Base-by-base conservation (phyloP, 2,888 invertebrate species). In the Gortyna flavago region DNA sequence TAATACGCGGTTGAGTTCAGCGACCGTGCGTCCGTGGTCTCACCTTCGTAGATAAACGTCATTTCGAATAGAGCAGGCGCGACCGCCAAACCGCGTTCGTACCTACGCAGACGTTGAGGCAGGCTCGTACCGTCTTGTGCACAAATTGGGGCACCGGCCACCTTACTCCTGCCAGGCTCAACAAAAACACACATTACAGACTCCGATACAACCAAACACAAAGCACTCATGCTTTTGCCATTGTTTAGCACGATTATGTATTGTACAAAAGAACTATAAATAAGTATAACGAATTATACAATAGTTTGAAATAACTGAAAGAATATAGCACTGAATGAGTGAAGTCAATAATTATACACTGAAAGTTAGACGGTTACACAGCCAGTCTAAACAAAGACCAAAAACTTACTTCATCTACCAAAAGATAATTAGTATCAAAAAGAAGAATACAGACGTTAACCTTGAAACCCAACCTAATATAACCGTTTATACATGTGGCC, bases 11-110 rank as follows among this genome's bases (percentile, higher is more conserved):
- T 86, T 80, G 92, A 92, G 96, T 95, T 95, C 95, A 93, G 80
- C 94, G 96, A 94, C 96, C 96, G 96, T 87, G 81, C 91, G 96
- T 84, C 96, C 95, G 94, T 89, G 90, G 92, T 91, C 89, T 96
- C 96, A 96, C 96, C 96, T 96, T 95, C 92, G 91, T 94, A 95
- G 96, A 95, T 95, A 95, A 95, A 94, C 95, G 95, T 92, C 94
- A 93, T 93, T 93, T 92, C 90, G 94, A 90, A 91, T 93, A 93
- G 93, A 86, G 89, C 74, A 85, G 85, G 84, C 89, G 81, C 88
- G 87, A 88, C 88, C 88, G 89, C 87, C 90, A 88, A 89, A 85
- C 79, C 79, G 86, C 85, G 84, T 83, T 85, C 88, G 86, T 91
- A 94, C 94, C 92, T 87, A 84, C 87, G 82, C 86, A 86, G 80